phyloP scores from a whole-genome alignment of 2,113 vertebrate species.

The Echinops telfairi region DNA sequence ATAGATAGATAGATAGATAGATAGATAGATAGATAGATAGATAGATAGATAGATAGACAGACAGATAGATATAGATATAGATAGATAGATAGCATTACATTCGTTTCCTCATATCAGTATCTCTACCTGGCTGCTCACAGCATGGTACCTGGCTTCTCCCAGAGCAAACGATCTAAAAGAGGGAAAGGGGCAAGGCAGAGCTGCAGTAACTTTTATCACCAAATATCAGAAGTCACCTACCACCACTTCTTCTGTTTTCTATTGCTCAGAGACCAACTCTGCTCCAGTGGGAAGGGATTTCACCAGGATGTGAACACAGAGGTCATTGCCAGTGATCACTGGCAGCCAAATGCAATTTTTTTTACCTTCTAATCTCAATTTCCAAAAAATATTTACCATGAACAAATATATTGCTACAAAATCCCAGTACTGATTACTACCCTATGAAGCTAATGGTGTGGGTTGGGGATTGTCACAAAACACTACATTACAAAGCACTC shows the following conservation, averaged over 20 bases:
- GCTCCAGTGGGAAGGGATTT: neutral
- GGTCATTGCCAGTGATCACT: neutral
- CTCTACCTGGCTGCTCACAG: neutral
- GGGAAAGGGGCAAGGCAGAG: neutral
- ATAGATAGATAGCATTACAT: neutral
- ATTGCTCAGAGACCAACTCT: neutral
- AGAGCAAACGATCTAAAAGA: neutral
- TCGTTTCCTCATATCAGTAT: neutral
- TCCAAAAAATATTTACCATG: neutral
- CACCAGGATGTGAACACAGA: rapidly evolving
- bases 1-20: too few relatives aligned
- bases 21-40: too few relatives aligned
- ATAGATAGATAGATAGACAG: too few relatives aligned
- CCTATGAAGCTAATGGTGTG: neutral
- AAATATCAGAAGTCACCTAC: neutral
- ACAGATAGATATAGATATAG: too few relatives aligned
- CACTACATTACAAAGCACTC: neutral
- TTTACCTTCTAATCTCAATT: neutral
- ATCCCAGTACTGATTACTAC: neutral
- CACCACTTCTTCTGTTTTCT: neutral
- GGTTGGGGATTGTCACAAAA: neutral
- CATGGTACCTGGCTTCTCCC: neutral
- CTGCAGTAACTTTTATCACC: neutral
- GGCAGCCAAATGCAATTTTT: neutral
- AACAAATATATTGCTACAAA: neutral